Conservation (phyloP, 1,140 invertebrate species). For the Drosophila equinoxialis region DNA sequence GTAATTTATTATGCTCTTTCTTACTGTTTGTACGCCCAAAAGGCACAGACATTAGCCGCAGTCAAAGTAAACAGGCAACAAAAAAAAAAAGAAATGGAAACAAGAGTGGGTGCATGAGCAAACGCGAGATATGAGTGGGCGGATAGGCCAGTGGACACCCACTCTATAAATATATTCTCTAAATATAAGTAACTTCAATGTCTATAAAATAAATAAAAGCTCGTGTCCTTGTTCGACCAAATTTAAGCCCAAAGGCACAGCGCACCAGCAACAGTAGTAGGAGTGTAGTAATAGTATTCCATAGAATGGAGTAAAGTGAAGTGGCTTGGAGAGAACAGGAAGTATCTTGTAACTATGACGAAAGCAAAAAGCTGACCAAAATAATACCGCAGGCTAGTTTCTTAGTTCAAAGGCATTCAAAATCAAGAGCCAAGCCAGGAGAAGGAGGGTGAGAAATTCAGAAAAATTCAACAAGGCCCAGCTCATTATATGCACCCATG, state of each 20-base stretch:
- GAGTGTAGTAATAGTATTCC: neutral
- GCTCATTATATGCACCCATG: conserved; percentile 52
- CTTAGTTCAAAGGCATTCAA: conserved; percentile 52
- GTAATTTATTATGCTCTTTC: conserved; percentile 13
- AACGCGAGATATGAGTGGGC: neutral
- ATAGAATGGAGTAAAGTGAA: neutral
- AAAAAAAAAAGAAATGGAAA: conserved; percentile 2
- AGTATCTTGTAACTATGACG: conserved; percentile 24
- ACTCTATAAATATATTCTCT: conserved; percentile 6
- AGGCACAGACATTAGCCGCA: conserved; percentile 19
- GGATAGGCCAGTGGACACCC: neutral
- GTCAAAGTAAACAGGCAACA: conserved; percentile 10
- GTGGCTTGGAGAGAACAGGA: neutral
- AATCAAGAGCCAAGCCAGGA: conserved; percentile 20
- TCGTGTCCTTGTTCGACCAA: conserved; percentile 15
- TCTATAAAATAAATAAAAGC: conserved; percentile 11
- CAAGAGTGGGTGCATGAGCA: neutral
- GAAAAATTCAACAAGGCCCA: conserved; percentile 10
- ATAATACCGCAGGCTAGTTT: conserved; percentile 54
- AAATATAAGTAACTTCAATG: conserved; percentile 19
- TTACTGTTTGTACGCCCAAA: conserved; percentile 4
- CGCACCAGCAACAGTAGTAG: neutral
- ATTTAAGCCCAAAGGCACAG: conserved; percentile 11
- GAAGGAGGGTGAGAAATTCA: neutral
- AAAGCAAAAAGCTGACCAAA: conserved; percentile 44